These are phyloP conservation scores for Scylla paramamosain DNA, from an alignment of 1,140 invertebrate genomes.

Conservation along the genomic window DNA sequence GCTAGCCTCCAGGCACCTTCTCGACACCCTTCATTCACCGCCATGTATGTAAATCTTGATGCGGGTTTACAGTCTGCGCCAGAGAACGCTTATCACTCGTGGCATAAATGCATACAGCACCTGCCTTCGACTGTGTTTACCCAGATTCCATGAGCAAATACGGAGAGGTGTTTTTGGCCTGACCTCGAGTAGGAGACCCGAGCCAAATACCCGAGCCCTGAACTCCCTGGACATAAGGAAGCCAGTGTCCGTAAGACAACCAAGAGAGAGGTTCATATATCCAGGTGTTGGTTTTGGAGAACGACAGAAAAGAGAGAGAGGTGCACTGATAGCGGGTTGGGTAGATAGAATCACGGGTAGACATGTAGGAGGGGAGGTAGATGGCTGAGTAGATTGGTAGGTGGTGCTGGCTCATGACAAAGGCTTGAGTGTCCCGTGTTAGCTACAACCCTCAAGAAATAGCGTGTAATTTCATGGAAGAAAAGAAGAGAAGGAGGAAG, in stretches of 20 bases:
- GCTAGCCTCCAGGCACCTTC: not conserved
- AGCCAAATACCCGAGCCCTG: not conserved
- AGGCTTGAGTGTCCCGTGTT: not conserved
- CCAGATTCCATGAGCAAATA: not conserved
- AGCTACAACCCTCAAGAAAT: not conserved
- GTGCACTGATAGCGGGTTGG: not conserved
- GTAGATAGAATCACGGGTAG: not conserved
- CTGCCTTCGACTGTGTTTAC: not conserved
- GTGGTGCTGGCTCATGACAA: not conserved
- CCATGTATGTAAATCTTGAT: slow-evolving; percentile 3
- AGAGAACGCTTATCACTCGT: not conserved
- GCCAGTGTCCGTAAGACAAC: not conserved
- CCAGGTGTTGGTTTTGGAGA: not conserved
- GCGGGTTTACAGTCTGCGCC: not conserved
- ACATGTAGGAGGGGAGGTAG: not conserved
- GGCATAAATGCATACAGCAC: not conserved
- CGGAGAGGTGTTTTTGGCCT: not conserved
- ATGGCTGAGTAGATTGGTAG: not conserved
- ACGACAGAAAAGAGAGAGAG: not conserved
- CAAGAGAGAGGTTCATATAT: not conserved
- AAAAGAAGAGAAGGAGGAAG: not conserved
- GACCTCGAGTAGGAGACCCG: not conserved
- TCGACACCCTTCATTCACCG: not conserved
- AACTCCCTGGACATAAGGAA: not conserved
- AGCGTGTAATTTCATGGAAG: not conserved